A percentile compares a stretch with the other conserved stretches of the same genome.
phyloP scores from a whole-genome alignment of 1,140 invertebrate genomes.

The Drosophila trapezifrons region DNA sequence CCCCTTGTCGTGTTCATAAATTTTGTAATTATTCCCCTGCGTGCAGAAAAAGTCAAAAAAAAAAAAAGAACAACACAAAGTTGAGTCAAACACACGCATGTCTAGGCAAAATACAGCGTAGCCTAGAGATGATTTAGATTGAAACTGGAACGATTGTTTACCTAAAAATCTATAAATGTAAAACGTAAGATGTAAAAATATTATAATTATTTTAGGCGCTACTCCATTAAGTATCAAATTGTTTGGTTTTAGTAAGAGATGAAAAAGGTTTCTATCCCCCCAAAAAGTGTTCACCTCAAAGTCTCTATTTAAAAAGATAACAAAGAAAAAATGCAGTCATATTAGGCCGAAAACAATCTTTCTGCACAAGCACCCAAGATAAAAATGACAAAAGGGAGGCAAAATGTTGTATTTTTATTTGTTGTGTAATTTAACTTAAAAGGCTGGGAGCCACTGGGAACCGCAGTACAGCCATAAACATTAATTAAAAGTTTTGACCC shows the following conservation, averaged over 20 bases:
- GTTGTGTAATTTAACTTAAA: slow-evolving; percentile 68
- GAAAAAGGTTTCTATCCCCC: not conserved
- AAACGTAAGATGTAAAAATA: not conserved
- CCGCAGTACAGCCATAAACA: slow-evolving; percentile 79
- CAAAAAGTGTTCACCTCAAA: slow-evolving; percentile 18
- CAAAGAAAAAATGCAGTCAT: slow-evolving; percentile 30
- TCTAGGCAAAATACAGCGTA: slow-evolving; percentile 30
- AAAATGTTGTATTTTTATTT: slow-evolving; percentile 33
- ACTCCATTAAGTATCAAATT: not conserved
- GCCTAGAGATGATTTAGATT: slow-evolving; percentile 49
- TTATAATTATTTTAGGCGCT: not conserved
- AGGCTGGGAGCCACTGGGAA: slow-evolving; percentile 56
- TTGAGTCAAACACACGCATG: slow-evolving; percentile 63
- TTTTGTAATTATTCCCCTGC: slow-evolving; percentile 82
- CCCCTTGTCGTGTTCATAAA: slow-evolving; percentile 81
- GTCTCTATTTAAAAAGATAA: slow-evolving; percentile 8
- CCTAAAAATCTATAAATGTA: slow-evolving; percentile 17
- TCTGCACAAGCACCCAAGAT: slow-evolving; percentile 28
- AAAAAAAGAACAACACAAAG: slow-evolving; percentile 44
- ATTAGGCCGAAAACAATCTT: slow-evolving; percentile 28
- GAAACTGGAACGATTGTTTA: slow-evolving; percentile 36
- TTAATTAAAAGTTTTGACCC: slow-evolving; percentile 82
- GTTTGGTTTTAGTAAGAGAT: not conserved
- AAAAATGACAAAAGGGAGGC: slow-evolving; percentile 20
- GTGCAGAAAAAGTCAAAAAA: slow-evolving; percentile 57